Percentiles rank a stretch among this genome's conserved stretches.
phyloP scores from a whole-genome alignment of 2,113 vertebrate species.

The Anarhynchus alexandrinus region DNA sequence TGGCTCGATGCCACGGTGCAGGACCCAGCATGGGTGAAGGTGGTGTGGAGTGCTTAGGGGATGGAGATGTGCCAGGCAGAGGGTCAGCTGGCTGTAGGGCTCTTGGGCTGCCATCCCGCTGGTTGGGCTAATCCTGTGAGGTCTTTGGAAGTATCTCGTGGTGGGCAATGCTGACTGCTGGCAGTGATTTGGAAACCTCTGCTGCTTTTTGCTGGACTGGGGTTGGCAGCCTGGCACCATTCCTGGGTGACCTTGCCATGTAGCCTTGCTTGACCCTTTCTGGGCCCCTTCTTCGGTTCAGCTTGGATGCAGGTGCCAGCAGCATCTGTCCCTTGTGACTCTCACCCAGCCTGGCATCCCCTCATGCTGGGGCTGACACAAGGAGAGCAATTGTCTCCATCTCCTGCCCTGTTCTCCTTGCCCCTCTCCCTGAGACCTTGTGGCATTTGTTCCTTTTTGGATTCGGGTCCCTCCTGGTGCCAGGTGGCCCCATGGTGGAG shows the following conservation, averaged over 20 bases:
- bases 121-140: neutral
- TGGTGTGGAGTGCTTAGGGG: neutral
- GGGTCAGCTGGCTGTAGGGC: rapidly evolving
- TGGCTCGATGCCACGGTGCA: neutral
- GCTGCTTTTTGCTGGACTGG: neutral
- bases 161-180: neutral
- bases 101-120: neutral
- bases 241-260: neutral
- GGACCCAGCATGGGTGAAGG: neutral
- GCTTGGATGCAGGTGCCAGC: neutral
- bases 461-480: neutral
- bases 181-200: neutral
- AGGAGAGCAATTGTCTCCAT: neutral
- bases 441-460: neutral
- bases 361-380: neutral
- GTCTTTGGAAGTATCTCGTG: neutral
- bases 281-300: neutral
- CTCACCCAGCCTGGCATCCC: neutral
- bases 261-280: rapidly evolving
- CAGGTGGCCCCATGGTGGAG: neutral
- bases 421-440: rapidly evolving
- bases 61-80: neutral
- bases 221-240: neutral
- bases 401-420: neutral
- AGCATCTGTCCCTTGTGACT: neutral